Evolutionary conservation across 2,797 vertebrate genomes (phyloP).

Genomic region (Chiloscyllium punctatum): DNA sequence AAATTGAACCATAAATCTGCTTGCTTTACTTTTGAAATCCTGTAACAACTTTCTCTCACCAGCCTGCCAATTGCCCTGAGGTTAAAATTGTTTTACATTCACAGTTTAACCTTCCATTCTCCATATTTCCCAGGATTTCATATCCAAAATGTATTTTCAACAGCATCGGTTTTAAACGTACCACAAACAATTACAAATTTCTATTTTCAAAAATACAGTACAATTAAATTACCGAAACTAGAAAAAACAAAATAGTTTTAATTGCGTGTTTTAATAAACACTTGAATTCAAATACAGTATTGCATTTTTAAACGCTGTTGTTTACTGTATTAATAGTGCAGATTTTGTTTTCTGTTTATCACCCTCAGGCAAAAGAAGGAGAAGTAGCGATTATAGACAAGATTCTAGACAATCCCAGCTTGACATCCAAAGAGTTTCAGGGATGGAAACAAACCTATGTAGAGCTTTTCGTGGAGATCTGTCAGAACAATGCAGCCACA

Average conservation of each 20-base stretch:
- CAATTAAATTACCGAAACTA: not conserved
- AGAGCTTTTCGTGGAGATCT: slow-evolving; percentile 81
- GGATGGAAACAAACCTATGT: slow-evolving; percentile 94
- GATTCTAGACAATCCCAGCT: slow-evolving; percentile 84
- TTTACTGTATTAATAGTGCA: not conserved
- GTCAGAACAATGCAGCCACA: slow-evolving; percentile 57
- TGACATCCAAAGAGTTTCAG: slow-evolving; percentile 93
- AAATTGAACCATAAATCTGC: too few species aligned
- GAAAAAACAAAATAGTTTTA: not conserved
- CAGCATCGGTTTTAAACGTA: not conserved
- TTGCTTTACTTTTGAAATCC: not conserved
- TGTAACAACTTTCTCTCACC: not conserved
- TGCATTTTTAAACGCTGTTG: not conserved
- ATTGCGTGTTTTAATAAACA: not conserved
- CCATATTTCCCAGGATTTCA: not conserved
- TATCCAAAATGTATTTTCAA: not conserved
- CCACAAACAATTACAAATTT: not conserved
- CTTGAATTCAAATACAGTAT: not conserved
- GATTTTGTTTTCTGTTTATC: not conserved
- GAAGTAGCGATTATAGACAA: slow-evolving; percentile 95
- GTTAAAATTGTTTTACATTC: not conserved
- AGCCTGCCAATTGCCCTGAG: not conserved
- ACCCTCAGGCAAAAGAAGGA: slow-evolving; percentile 88
- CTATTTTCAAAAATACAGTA: not conserved
- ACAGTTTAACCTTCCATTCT: not conserved